phyloP scores from a whole-genome alignment of 2,797 vertebrate genomes.

The Rhynchonycteris naso region DNA sequence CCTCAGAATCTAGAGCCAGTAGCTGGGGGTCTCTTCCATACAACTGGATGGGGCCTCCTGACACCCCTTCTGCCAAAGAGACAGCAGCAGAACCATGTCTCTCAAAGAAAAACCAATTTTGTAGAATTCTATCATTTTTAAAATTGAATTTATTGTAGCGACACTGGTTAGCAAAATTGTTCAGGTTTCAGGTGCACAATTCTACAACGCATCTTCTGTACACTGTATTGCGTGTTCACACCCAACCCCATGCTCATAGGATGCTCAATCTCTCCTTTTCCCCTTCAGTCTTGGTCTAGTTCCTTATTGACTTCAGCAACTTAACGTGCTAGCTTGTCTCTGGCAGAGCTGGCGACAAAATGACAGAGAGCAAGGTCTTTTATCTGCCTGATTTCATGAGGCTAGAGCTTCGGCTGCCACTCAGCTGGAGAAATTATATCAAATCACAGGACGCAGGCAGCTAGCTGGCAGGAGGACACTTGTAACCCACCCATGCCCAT shows the following conservation, averaged over 20 bases:
- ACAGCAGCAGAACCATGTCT: neutral
- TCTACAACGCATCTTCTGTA: too few relatives aligned
- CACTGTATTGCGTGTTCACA: too few relatives aligned
- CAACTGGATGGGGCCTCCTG: neutral
- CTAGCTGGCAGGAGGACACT: neutral
- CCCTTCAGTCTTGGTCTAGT: constrained; percentile 40
- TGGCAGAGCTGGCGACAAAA: constrained; percentile 59
- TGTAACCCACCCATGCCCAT: neutral
- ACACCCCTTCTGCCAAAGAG: neutral
- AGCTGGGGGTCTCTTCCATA: neutral
- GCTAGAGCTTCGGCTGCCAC: constrained; percentile 49
- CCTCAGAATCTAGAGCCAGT: neutral
- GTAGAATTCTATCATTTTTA: neutral
- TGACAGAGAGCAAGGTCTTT: constrained; percentile 75
- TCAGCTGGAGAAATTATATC: constrained; percentile 62
- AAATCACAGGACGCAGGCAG: constrained; percentile 63
- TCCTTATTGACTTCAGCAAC: constrained; percentile 58
- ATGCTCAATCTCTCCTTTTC: neutral
- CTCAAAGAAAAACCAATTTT: neutral
- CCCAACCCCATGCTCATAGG: neutral
- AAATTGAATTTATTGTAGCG: too few relatives aligned
- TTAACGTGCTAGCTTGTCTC: constrained; percentile 56
- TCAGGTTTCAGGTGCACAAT: too few relatives aligned
- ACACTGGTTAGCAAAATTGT: too few relatives aligned
- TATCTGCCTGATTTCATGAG: constrained; percentile 69